These are phyloP conservation scores for Rhynchomys soricoides DNA, from an alignment of 2,113 vertebrate species.

Conservation along the genomic window DNA sequence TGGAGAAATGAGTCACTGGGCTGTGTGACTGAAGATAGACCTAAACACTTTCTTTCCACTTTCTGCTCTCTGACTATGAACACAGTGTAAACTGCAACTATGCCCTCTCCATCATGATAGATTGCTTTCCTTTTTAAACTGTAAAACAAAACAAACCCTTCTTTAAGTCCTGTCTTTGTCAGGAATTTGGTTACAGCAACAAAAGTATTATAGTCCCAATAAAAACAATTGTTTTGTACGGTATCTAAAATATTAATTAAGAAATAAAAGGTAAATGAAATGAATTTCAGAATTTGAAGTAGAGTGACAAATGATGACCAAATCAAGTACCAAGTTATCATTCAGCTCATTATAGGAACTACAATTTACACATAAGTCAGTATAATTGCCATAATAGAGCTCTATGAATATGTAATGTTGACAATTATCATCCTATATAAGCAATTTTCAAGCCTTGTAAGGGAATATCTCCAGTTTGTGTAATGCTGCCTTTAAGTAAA, in stretches of 20 bases:
- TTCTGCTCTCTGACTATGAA: background rate
- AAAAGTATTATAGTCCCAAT: background rate
- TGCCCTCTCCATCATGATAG: background rate
- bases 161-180: background rate
- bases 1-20: background rate
- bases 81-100: background rate
- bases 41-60: background rate
- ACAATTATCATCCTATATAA: background rate
- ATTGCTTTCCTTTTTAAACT: background rate
- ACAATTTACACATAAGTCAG: background rate
- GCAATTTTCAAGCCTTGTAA: background rate
- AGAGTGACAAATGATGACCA: slow-evolving; percentile 2
- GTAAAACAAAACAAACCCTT: background rate
- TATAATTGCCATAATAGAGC: background rate
- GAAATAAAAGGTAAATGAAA: background rate
- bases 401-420: slow-evolving; percentile 16
- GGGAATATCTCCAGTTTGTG: background rate
- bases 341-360: background rate
- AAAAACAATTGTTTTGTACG: background rate
- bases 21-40: background rate
- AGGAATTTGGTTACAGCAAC: background rate
- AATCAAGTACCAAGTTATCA: background rate
- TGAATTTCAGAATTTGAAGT: background rate
- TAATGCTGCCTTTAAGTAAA: background rate
- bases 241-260: background rate